These are phyloP conservation scores for Cryptoleucopteryx plumbea DNA, from an alignment of 2,113 vertebrate species.

Conservation along the genomic window DNA sequence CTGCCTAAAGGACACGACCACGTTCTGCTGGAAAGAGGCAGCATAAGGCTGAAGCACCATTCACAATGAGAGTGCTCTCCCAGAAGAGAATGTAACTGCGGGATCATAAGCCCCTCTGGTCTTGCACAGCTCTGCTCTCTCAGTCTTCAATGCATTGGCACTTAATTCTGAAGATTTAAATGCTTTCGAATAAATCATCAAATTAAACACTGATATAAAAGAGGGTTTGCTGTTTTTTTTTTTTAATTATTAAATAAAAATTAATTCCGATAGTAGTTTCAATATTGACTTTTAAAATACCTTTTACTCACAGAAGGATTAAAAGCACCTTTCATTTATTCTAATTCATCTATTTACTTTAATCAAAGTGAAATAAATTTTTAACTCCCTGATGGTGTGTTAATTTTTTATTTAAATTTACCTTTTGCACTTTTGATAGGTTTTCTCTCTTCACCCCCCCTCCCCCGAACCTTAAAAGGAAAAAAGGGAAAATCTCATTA, in stretches of 20 bases:
- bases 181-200: background rate
- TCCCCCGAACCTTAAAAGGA: background rate
- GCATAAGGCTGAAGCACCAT: background rate
- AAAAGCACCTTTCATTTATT: background rate
- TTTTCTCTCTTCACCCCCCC: background rate
- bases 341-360: slow-evolving; percentile 28
- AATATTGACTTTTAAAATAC: slow-evolving; percentile 48
- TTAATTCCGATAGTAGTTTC: background rate
- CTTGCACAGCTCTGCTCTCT: background rate
- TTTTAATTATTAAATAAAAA: slow-evolving; percentile 20
- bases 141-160: background rate
- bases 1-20: background rate
- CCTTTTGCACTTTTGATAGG: background rate
- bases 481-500: background rate
- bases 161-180: background rate
- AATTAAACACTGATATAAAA: background rate
- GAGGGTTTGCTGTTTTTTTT: rapidly evolving
- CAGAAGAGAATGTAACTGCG: background rate
- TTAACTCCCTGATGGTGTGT: background rate
- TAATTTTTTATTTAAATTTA: slow-evolving; percentile 32
- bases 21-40: background rate
- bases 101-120: background rate
- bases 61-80: background rate
- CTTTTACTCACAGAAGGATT: background rate
- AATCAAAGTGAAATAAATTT: slow-evolving; percentile 23